Evolutionary conservation across 1,140 invertebrate genomes (phyloP).

Genomic region (Zophobas atratus): DNA sequence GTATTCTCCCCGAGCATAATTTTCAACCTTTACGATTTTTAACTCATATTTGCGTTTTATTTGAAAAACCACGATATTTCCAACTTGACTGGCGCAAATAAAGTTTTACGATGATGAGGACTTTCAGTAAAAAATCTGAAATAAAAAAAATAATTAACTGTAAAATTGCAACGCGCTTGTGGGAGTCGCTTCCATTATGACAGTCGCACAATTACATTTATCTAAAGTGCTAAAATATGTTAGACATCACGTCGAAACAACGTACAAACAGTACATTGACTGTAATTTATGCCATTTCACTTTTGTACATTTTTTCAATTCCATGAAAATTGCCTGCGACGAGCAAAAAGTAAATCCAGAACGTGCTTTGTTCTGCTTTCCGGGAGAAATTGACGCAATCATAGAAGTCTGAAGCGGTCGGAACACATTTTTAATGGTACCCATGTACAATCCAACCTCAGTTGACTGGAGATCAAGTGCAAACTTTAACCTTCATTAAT

Average conservation of each 20-base stretch:
- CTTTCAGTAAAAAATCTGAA: background rate
- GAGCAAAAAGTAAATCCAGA: background rate
- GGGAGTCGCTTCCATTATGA: background rate
- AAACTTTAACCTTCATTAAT: slow-evolving; percentile 40
- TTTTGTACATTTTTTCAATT: slow-evolving; percentile 10
- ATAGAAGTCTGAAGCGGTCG: slow-evolving; percentile 13
- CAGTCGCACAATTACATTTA: background rate
- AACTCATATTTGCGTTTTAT: too few relatives aligned
- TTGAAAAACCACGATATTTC: too few relatives aligned
- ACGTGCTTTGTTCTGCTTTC: slow-evolving; percentile 19
- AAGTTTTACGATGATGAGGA: too few relatives aligned
- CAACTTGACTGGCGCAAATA: too few relatives aligned
- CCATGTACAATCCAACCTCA: slow-evolving; percentile 31
- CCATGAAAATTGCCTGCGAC: slow-evolving; percentile 2
- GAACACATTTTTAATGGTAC: slow-evolving; percentile 34
- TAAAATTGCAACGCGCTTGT: background rate
- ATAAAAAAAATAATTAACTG: background rate
- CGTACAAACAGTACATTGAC: background rate
- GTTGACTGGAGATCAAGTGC: slow-evolving; percentile 32
- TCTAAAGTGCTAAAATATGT: slow-evolving; percentile 26
- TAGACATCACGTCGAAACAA: slow-evolving; percentile 4
- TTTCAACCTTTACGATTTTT: too few relatives aligned
- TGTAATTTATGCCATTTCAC: background rate
- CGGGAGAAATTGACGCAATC: slow-evolving; percentile 21
- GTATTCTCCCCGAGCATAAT: too few relatives aligned